Evolutionary conservation across 2,113 vertebrate genomes (phyloP).

Genomic region (Scopus umbretta): DNA sequence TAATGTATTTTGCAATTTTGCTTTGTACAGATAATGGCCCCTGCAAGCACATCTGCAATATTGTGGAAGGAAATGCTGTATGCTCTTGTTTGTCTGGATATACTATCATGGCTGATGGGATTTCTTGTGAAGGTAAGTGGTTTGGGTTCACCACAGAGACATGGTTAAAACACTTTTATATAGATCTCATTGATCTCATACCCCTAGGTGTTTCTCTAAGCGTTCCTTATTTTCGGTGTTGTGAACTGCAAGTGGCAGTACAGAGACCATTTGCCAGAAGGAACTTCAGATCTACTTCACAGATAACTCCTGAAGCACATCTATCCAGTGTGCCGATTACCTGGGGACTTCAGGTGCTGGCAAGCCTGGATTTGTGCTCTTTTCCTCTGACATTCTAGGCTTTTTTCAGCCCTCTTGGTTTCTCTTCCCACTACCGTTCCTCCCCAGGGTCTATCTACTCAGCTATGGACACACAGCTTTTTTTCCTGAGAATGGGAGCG

Average conservation of each 20-base stretch:
- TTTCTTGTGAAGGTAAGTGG: slow-evolving; percentile 79
- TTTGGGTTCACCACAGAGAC: not conserved
- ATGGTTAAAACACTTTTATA: not conserved
- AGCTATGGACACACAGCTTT: fast-evolving
- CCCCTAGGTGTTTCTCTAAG: not conserved
- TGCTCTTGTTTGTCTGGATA: slow-evolving; percentile 89
- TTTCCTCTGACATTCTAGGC: not conserved
- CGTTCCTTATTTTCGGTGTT: not conserved
- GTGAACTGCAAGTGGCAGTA: not conserved
- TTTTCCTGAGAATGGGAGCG: not conserved
- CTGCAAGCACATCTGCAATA: slow-evolving; percentile 81
- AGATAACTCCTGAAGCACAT: not conserved
- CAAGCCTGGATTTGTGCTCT: not conserved
- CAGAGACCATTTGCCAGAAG: not conserved
- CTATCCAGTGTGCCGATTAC: fast-evolving
- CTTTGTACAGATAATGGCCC: slow-evolving; percentile 73
- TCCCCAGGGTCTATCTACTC: not conserved
- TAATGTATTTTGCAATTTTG: not conserved
- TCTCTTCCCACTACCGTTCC: not conserved
- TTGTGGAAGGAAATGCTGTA: slow-evolving; percentile 43
- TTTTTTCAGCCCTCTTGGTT: not conserved
- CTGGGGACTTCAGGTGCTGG: not conserved
- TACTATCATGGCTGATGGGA: slow-evolving; percentile 77
- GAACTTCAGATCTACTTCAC: not conserved
- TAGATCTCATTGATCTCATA: not conserved